Base-by-base conservation (phyloP, 37 sponge, comb jelly and placozoan genomes). In the Beroe ovata region DNA sequence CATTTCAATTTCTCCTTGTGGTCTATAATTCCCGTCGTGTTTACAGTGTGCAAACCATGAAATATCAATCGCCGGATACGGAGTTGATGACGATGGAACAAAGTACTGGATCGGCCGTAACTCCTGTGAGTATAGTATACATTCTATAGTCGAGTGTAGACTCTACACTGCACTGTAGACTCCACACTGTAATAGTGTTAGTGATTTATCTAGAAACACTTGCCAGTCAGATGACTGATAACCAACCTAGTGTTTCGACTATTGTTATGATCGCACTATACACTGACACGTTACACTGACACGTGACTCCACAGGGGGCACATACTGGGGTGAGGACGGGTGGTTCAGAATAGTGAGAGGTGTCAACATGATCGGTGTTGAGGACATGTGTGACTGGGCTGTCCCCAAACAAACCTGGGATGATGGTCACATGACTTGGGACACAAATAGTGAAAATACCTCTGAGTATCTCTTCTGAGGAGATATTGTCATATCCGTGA, bases 61-160 rank as follows among this genome's bases (percentile, higher is more conserved):
- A 91, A 90, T 94, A 25, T 94, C 94, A 0, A 66, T 94, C 29
- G 94, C 72, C 22, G 94, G 94, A 0, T 94, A 89, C 69, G 94
- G 94, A 29, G 92, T 90, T 11, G 89, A 90, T 72, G 89, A n/a
- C 40, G 91, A 88, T 72, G 92, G 92, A 2, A 88, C 64, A 2
- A 94, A 94, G 71, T 94, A 90, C 71, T 94, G 94, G 94, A 94
- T 94, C 77, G 94, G 94, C 60, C 88, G 94, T 23, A 94, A 94
- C 92, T 94, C 94, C 11, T 47, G 54, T 47, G 54, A 47, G 54
- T 47, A 16, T 47, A 47, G 6, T 16, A 47, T 47, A 47, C n/a
- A n/a, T n/a, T n/a, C n/a, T n/a, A n/a, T n/a, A n/a, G n/a, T n/a
- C n/a, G n/a, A n/a, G n/a, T n/a, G n/a, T n/a, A n/a, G n/a, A n/a